A percentile compares a stretch with the other conserved stretches of the same genome.
Evolutionary conservation across 2,113 vertebrate species (phyloP).

Genomic region (Megaptera novaeangliae): DNA sequence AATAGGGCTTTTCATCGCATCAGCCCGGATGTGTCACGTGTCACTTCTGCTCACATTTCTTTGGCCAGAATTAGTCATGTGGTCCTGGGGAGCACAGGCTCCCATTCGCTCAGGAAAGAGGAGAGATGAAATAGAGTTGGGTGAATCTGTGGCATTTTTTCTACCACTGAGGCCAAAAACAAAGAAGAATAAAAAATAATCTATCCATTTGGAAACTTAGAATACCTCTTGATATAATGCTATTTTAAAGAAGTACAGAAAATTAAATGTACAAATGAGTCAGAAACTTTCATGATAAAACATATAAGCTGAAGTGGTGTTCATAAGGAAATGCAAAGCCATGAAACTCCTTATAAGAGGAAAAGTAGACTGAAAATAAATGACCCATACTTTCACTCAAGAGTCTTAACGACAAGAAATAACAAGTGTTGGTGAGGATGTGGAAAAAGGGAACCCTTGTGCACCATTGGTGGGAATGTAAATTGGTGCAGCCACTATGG

Average conservation of each 20-base stretch:
- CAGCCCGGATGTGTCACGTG: neutral
- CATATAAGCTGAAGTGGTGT: neutral
- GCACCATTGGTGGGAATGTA: neutral
- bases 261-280: neutral
- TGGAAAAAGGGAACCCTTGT: neutral
- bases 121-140: neutral
- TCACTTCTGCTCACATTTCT: neutral
- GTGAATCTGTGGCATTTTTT: neutral
- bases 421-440: neutral
- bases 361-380: neutral
- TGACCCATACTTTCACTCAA: neutral
- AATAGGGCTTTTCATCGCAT: neutral
- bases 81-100: neutral
- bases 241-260: neutral
- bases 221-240: neutral
- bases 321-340: neutral
- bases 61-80: neutral
- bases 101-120: neutral
- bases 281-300: neutral
- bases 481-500: neutral
- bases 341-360: neutral
- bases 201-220: neutral
- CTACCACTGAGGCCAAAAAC: neutral
- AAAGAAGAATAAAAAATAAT: neutral
- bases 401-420: neutral